Evolutionary conservation across 2,888 invertebrate species (phyloP), one percentile per base, ranked within the genome.

Genomic region (Cetonia aurata): DNA sequence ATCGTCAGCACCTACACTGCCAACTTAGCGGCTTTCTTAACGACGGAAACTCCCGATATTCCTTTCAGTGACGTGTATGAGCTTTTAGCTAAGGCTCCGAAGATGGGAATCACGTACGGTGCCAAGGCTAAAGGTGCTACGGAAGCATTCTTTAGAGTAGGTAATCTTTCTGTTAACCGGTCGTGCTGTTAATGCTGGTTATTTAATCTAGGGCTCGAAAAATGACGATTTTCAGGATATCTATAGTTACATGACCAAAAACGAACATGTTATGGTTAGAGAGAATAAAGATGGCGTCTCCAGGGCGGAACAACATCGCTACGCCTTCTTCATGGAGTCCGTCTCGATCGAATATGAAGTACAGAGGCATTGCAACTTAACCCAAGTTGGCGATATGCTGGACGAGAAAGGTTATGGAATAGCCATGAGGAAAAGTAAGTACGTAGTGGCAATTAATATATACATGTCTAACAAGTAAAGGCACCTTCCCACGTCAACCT

Each of bases 281-380:
- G 86, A 86, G n/a, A 93, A 93, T 77, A 89, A 90, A 15, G 88
- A 88, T 73, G 95, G 94, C 0, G 88, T 93, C 0, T 81, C 85
- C 25, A 86, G 90, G 65, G 83, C 81, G 0, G 79, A 82, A 73
- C 74, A 60, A 0, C 80, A 81, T 71, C 81, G 82, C 77, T 96
- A 96, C 81, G 96, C 96, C 0, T 96, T 92, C 83, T 85, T 97
- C 19, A 95, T 96, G 93, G 97, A 97, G 83, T 95, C 95, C 0
- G 92, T 94, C 0, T 92, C 93, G 1, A 93, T 96, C 71, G 96
- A 96, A 81, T 97, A 96, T 81, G 89, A 91, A 78, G 89, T 90
- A 56, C 92, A 94, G 83, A 86, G 94, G 73, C 88, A 93, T 73
- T 95, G 95, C 81, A 90, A 91, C 70, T 88, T 95, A 62, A 90